Percentiles rank a stretch among this genome's conserved stretches.
Conservation (phyloP, 1,140 invertebrate genomes). For the Micrasema longulum region DNA sequence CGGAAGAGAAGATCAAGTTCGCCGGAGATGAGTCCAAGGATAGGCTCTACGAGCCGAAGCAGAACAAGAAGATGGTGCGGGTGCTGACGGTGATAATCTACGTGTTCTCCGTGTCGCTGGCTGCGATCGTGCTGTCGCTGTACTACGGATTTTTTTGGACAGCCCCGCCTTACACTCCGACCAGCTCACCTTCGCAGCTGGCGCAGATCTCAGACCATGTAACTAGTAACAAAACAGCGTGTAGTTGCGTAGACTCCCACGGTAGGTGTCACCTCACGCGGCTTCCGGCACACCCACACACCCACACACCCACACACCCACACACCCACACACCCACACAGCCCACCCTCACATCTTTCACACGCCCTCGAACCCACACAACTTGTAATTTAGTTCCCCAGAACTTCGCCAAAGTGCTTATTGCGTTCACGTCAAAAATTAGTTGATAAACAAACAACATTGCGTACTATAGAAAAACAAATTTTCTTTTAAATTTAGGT, state of each 20-base stretch:
- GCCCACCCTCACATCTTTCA: neutral
- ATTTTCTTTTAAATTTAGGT: no score
- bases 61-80: constrained; percentile 89
- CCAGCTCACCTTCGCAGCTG: constrained; percentile 1
- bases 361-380: neutral
- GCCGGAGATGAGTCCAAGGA: constrained; percentile 85
- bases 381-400: no score
- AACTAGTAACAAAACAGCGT: constrained; percentile 57
- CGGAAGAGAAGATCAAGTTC: constrained; percentile 74
- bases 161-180: constrained; percentile 62
- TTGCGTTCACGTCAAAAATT: no score
- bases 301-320: constrained; percentile 1
- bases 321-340: neutral
- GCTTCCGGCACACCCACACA: constrained; percentile 17
- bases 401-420: no score
- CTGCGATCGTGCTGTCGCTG: constrained; percentile 92
- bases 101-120: constrained; percentile 93
- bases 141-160: constrained; percentile 98
- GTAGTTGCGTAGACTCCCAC: constrained; percentile 67
- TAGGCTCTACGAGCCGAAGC: constrained; percentile 83
- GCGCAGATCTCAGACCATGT: constrained; percentile 37
- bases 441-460: no score
- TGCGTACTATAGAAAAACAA: no score
- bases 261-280: constrained; percentile 64
- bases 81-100: constrained; percentile 95